phyloP scores from a whole-genome alignment of 2,888 invertebrate genomes.

The Chaetoderma sp. region DNA sequence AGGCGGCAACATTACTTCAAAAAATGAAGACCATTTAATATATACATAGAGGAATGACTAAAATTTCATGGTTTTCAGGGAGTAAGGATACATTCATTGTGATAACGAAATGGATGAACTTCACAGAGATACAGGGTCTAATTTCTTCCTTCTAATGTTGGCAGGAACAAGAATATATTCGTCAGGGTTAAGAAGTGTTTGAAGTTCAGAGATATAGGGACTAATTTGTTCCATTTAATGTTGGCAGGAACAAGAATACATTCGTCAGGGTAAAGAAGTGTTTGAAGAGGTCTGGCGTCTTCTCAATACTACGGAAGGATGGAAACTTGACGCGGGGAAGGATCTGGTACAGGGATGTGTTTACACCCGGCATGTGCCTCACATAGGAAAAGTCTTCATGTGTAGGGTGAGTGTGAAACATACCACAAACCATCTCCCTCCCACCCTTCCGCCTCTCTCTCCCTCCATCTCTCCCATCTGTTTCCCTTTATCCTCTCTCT shows the following conservation, averaged over 20 bases:
- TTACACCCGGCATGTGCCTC: conserved; percentile 72
- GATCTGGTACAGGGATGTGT: conserved; percentile 77
- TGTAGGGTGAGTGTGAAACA: conserved; percentile 83
- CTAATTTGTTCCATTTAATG: background rate
- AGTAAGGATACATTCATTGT: too few relatives aligned
- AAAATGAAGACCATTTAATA: too few relatives aligned
- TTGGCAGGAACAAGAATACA: conserved; percentile 43
- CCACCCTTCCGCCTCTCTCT: background rate
- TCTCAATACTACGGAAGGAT: conserved; percentile 71
- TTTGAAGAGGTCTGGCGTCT: conserved; percentile 45
- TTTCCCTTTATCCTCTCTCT: background rate
- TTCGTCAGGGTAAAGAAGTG: conserved; percentile 40
- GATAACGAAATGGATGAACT: too few relatives aligned
- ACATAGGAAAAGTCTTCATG: conserved; percentile 77
- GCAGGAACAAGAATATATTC: too few relatives aligned
- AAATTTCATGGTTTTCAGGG: too few relatives aligned
- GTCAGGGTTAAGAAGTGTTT: too few relatives aligned
- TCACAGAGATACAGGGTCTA: too few relatives aligned
- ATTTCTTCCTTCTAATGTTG: too few relatives aligned
- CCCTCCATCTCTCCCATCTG: too few relatives aligned
- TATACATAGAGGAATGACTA: too few relatives aligned
- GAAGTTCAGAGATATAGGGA: background rate
- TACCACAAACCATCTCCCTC: too few relatives aligned
- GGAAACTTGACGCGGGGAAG: conserved; percentile 77
- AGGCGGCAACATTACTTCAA: too few relatives aligned